phyloP scores from a whole-genome alignment of 2,797 vertebrate species.

The Phoxinus dragarum region DNA sequence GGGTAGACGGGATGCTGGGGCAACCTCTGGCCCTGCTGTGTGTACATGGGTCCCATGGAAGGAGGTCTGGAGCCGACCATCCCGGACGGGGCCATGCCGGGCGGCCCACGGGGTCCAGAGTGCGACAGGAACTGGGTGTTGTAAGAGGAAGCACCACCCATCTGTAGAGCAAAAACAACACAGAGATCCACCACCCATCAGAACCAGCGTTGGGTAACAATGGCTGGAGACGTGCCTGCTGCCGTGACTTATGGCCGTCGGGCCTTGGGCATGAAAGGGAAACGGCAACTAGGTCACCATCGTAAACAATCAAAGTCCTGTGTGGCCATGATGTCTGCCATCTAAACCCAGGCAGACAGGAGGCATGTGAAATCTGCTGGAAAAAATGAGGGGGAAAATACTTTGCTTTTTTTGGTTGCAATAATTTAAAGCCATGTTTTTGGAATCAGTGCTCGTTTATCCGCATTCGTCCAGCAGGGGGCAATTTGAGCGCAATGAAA shows the following conservation, averaged over 20 bases:
- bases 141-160: slow-evolving; percentile 90
- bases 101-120: slow-evolving; percentile 84
- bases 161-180: slow-evolving; percentile 73
- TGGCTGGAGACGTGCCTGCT: slow-evolving; percentile 60
- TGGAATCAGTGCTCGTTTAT: neutral
- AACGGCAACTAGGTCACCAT: slow-evolving; percentile 57
- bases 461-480: slow-evolving; percentile 58
- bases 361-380: slow-evolving; percentile 41
- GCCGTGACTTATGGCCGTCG: slow-evolving; percentile 43
- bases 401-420: neutral
- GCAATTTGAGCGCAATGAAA: slow-evolving; percentile 33
- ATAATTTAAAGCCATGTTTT: slow-evolving; percentile 58
- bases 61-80: slow-evolving; percentile 83
- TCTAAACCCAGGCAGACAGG: slow-evolving; percentile 38
- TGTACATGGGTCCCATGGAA: slow-evolving; percentile 78
- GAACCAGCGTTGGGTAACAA: slow-evolving; percentile 50
- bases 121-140: slow-evolving; percentile 91
- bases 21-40: slow-evolving; percentile 82
- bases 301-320: slow-evolving; percentile 43
- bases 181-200: slow-evolving; percentile 48
- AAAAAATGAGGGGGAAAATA: neutral
- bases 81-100: slow-evolving; percentile 78
- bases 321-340: slow-evolving; percentile 42
- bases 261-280: slow-evolving; percentile 47
- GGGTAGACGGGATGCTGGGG: slow-evolving; percentile 85